phyloP scores from a whole-genome alignment of 2,113 vertebrate genomes.

The Melanerpes formicivorus region DNA sequence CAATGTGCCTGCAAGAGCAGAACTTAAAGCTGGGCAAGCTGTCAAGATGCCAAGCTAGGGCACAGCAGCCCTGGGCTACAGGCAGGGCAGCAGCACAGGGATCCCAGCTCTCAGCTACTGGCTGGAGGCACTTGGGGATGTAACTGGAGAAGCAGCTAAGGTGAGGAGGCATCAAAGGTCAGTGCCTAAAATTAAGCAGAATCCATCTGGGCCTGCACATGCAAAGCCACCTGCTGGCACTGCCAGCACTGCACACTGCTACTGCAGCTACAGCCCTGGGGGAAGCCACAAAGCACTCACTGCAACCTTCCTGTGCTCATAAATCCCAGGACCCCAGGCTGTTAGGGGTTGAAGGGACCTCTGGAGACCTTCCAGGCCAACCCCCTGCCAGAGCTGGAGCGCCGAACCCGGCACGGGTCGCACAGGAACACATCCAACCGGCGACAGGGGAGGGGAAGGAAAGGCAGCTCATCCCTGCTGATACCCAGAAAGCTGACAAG shows the following conservation, averaged over 20 bases:
- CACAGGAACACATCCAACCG: too few relatives aligned
- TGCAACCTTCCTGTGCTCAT: not conserved
- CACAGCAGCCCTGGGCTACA: not conserved
- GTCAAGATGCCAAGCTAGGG: not conserved
- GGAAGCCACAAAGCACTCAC: not conserved
- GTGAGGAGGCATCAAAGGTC: not conserved
- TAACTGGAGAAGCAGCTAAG: slow-evolving; percentile 2
- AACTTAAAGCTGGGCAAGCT: not conserved
- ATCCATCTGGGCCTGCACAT: not conserved
- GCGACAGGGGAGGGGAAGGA: not conserved
- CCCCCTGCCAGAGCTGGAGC: too few relatives aligned
- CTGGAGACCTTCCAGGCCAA: too few relatives aligned
- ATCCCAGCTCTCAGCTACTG: not conserved
- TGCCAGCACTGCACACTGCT: not conserved
- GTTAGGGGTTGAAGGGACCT: too few relatives aligned
- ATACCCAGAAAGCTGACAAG: slow-evolving; percentile 69
- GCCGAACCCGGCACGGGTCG: too few relatives aligned
- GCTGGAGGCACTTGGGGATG: not conserved
- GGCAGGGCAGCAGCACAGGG: not conserved
- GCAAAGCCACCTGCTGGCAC: not conserved
- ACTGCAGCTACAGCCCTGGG: not conserved
- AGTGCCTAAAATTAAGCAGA: slow-evolving; percentile 49
- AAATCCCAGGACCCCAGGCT: not conserved
- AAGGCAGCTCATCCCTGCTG: slow-evolving; percentile 41
- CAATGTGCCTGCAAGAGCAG: accelerated